Conservation (phyloP, 2,888 invertebrate species). For the Cosmopolites sordidus region DNA sequence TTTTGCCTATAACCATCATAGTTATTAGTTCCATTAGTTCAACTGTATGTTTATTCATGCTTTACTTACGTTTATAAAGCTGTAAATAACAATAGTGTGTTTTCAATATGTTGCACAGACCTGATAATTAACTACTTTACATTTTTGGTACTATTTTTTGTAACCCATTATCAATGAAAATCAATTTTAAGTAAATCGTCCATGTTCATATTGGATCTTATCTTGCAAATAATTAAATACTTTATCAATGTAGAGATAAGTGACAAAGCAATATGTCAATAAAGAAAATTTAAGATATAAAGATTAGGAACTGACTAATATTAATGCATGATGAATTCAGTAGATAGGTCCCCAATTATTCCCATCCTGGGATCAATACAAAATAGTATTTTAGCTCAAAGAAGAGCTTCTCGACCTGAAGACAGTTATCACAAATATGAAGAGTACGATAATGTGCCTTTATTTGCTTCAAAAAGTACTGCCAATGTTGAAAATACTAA, state of each 20-base stretch:
- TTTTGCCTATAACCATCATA: too few relatives aligned
- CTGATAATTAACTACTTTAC: too few relatives aligned
- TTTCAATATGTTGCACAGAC: too few relatives aligned
- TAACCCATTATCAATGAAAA: too few relatives aligned
- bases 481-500: not conserved
- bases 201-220: not conserved
- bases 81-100: too few relatives aligned
- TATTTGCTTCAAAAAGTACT: conserved; percentile 19
- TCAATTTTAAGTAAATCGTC: not conserved
- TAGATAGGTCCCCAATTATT: conserved; percentile 41
- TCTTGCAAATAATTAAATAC: not conserved
- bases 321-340: conserved; percentile 17
- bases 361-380: conserved; percentile 37
- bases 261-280: too few relatives aligned
- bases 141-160: too few relatives aligned
- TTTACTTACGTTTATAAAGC: too few relatives aligned
- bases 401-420: conserved; percentile 36
- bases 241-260: not conserved
- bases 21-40: too few relatives aligned
- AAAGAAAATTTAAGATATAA: too few relatives aligned
- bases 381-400: conserved; percentile 38
- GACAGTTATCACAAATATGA: conserved; percentile 32
- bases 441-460: conserved; percentile 36
- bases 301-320: conserved; percentile 1
- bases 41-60: too few relatives aligned